Percentiles rank a stretch among this genome's conserved stretches.
Conservation (phyloP, 2,113 vertebrate genomes). For the Noctilio leporinus region DNA sequence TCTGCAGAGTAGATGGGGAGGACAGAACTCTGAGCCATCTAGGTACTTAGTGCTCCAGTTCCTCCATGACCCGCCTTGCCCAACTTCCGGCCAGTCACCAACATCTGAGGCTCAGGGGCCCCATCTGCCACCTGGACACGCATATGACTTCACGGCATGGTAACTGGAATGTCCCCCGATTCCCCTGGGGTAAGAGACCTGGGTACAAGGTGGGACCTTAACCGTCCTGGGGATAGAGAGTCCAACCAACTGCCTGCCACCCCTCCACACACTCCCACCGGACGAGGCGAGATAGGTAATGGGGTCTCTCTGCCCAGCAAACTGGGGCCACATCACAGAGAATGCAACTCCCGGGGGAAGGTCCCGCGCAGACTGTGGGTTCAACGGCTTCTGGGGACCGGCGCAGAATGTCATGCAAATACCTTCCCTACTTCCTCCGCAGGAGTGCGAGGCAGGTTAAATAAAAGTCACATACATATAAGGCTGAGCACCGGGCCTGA, state of each 20-base stretch:
- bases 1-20: fast-evolving
- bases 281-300: fast-evolving
- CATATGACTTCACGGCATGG: neutral
- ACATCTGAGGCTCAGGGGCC: fast-evolving
- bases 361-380: neutral
- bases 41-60: fast-evolving
- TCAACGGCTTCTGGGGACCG: neutral
- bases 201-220: neutral
- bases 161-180: fast-evolving
- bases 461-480: neutral
- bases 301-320: neutral
- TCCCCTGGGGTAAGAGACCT: neutral
- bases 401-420: neutral
- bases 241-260: neutral
- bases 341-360: neutral
- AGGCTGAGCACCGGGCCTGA: neutral
- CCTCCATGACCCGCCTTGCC: fast-evolving
- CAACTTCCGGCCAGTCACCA: neutral
- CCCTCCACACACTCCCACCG: neutral
- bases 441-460: neutral
- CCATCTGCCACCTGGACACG: neutral
- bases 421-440: no score
- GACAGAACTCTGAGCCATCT: fast-evolving
- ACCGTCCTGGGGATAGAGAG: neutral
- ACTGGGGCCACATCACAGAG: fast-evolving